These are phyloP conservation scores for Morphnarchus princeps DNA, from an alignment of 2,113 vertebrate species.

Conservation along the genomic window DNA sequence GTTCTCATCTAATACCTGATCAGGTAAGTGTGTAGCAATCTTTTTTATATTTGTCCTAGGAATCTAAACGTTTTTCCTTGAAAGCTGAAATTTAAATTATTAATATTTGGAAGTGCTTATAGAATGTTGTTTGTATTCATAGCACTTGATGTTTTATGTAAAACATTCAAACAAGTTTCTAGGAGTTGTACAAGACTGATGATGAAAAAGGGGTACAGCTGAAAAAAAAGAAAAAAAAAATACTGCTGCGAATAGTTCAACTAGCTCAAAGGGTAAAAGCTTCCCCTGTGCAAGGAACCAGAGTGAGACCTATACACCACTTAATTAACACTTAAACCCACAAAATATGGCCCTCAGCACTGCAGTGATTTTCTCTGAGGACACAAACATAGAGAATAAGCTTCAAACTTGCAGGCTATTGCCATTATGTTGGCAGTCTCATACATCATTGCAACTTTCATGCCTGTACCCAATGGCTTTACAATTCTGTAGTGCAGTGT, in stretches of 20 bases:
- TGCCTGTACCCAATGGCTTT: neutral
- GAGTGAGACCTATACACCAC: neutral
- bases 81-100: neutral
- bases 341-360: slow-evolving; percentile 1
- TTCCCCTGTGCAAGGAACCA: slow-evolving; percentile 4
- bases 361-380: slow-evolving; percentile 28
- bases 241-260: neutral
- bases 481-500: neutral
- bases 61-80: neutral
- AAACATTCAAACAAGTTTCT: neutral
- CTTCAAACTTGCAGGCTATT: slow-evolving; percentile 11
- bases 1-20: neutral
- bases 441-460: slow-evolving; percentile 11
- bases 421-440: slow-evolving; percentile 15
- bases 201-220: neutral
- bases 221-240: neutral
- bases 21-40: neutral
- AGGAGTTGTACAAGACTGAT: neutral
- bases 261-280: neutral
- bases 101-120: neutral
- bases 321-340: slow-evolving; percentile 49
- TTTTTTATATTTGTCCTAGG: neutral
- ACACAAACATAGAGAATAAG: neutral
- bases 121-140: neutral
- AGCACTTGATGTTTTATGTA: neutral